phyloP scores from a whole-genome alignment of 2,797 vertebrate species.

The Myotis vivesi region DNA sequence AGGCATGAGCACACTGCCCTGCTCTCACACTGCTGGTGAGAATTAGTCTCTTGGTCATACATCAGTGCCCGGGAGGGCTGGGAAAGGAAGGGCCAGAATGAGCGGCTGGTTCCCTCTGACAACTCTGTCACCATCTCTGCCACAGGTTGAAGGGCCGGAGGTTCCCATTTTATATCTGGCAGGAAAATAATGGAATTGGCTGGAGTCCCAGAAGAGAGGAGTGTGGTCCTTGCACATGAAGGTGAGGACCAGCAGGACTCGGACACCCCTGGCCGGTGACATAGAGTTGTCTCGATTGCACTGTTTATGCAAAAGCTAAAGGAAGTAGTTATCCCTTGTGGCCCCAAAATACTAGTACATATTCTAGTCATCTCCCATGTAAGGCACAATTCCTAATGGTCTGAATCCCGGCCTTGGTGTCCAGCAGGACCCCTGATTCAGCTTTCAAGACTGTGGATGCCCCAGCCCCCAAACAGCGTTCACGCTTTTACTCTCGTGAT shows the following conservation, averaged over 20 bases:
- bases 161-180: neutral
- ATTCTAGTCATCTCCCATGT: neutral
- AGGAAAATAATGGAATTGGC: neutral
- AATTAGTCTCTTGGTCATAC: neutral
- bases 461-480: too few species aligned
- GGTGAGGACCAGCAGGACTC: neutral
- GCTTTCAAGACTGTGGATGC: neutral
- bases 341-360: too few species aligned
- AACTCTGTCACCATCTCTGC: neutral
- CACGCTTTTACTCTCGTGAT: rapidly evolving
- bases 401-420: neutral
- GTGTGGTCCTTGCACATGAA: neutral
- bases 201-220: neutral
- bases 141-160: neutral
- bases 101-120: neutral
- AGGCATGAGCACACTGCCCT: neutral
- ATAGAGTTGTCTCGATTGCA: neutral
- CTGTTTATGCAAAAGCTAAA: neutral
- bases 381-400: too few species aligned
- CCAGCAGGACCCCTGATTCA: neutral
- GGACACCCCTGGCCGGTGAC: neutral
- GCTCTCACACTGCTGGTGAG: neutral
- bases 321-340: neutral
- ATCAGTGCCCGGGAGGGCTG: rapidly evolving
- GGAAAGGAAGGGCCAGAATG: neutral